These are phyloP conservation scores for Leucophenga maculata DNA, from an alignment of 2,888 invertebrate species.

Conservation along the genomic window DNA sequence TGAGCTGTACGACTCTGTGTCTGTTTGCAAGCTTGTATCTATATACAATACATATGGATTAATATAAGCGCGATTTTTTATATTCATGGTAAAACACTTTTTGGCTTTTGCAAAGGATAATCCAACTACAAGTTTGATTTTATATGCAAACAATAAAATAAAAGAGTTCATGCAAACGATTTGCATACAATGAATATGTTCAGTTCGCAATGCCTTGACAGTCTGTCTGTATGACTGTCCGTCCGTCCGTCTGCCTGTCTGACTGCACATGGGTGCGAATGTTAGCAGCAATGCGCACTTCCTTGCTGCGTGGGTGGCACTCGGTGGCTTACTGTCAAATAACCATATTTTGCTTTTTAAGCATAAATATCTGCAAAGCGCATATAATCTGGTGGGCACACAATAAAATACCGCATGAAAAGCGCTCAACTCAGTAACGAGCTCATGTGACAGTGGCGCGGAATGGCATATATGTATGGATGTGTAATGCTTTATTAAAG, in stretches of 20 bases:
- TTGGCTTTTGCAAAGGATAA: constrained; percentile 40
- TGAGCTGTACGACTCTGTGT: background rate
- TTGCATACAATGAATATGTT: constrained; percentile 21
- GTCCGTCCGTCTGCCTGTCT: too few species aligned
- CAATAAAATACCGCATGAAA: constrained; percentile 43
- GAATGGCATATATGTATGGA: too few species aligned
- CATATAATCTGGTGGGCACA: constrained; percentile 56
- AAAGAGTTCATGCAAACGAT: constrained; percentile 21
- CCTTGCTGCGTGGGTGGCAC: background rate
- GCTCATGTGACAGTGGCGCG: too few species aligned
- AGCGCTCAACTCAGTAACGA: constrained; percentile 24
- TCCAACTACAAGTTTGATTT: constrained; percentile 52
- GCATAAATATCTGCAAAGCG: constrained; percentile 65
- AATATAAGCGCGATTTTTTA: too few species aligned
- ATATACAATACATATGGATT: too few species aligned
- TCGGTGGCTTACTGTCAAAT: constrained; percentile 43
- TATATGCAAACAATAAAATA: constrained; percentile 27
- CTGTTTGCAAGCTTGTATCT: background rate
- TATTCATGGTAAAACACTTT: constrained; percentile 1
- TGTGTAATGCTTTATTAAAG: too few species aligned
- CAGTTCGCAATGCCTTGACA: background rate
- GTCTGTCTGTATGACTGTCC: too few species aligned
- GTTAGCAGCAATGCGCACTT: too few species aligned
- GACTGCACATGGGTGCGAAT: too few species aligned
- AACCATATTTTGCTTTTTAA: constrained; percentile 55